Evolutionary conservation across 2,113 vertebrate species (phyloP).

Genomic region (Lophochroa leadbeateri): DNA sequence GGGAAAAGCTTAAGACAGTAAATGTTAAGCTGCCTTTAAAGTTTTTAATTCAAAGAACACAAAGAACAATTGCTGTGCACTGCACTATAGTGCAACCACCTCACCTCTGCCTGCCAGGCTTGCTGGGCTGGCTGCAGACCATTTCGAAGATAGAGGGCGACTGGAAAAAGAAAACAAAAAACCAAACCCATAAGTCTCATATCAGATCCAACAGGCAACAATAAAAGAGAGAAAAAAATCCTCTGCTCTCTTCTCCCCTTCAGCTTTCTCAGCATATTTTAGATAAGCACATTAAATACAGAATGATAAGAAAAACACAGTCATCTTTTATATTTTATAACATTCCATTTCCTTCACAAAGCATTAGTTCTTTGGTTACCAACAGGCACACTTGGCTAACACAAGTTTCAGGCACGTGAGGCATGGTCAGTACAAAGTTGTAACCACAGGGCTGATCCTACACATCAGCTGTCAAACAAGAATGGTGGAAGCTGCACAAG

Average conservation of each 20-base stretch:
- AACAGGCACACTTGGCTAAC: not conserved
- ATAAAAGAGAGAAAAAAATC: not conserved
- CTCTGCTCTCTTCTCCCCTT: not conserved
- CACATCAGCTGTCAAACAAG: not conserved
- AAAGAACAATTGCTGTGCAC: not conserved
- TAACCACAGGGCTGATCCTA: not conserved
- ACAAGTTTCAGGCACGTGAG: not conserved
- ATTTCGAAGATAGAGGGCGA: conserved; percentile 91
- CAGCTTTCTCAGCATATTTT: not conserved
- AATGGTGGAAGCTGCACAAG: not conserved
- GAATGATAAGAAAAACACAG: not conserved
- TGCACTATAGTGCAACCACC: not conserved
- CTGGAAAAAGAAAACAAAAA: conserved; percentile 66
- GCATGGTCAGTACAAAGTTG: not conserved
- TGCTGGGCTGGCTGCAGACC: conserved; percentile 82
- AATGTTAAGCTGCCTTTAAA: not conserved
- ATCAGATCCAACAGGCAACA: not conserved
- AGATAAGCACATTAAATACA: not conserved
- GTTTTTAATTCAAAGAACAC: not conserved
- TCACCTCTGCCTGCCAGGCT: conserved; percentile 88
- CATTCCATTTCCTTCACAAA: not conserved
- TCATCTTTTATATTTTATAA: not conserved
- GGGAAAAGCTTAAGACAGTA: not conserved
- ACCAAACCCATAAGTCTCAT: not conserved
- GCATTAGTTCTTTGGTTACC: not conserved